phyloP scores from a whole-genome alignment of 2,113 vertebrate genomes.

The Channa argus region DNA sequence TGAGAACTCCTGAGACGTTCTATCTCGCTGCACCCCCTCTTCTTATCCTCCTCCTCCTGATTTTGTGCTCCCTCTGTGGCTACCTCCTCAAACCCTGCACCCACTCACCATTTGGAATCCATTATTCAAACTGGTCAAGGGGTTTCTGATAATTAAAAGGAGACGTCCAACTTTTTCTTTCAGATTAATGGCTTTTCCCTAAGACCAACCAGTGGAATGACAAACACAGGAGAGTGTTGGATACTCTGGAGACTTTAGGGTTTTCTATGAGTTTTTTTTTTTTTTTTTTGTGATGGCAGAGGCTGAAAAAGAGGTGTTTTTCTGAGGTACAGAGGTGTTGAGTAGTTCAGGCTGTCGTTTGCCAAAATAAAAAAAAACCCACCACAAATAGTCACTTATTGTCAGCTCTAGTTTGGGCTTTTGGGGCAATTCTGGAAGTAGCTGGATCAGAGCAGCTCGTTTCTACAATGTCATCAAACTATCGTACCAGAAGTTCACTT shows the following conservation, averaged over 20 bases:
- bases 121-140: constrained; percentile 66
- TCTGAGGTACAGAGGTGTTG: constrained; percentile 13
- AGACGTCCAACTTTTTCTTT: constrained; percentile 56
- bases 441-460: constrained; percentile 54
- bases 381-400: constrained; percentile 54
- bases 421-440: constrained; percentile 44
- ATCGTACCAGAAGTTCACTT: constrained; percentile 35
- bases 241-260: constrained; percentile 14
- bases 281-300: neutral
- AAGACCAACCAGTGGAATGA: constrained; percentile 55
- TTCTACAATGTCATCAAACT: constrained; percentile 41
- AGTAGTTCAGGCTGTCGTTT: constrained; percentile 31
- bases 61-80: constrained; percentile 30
- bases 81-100: constrained; percentile 47
- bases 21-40: constrained; percentile 60
- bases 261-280: constrained; percentile 5
- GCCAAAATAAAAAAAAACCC: constrained; percentile 17
- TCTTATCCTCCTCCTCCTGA: constrained; percentile 30
- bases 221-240: constrained; percentile 32
- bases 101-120: constrained; percentile 75
- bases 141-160: constrained; percentile 78
- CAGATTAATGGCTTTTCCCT: constrained; percentile 67
- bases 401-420: constrained; percentile 37
- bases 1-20: constrained; percentile 54
- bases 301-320: constrained; percentile 25